These are phyloP conservation scores for Eretmocerus hayati DNA, from an alignment of 2,888 invertebrate species.

Conservation along the genomic window DNA sequence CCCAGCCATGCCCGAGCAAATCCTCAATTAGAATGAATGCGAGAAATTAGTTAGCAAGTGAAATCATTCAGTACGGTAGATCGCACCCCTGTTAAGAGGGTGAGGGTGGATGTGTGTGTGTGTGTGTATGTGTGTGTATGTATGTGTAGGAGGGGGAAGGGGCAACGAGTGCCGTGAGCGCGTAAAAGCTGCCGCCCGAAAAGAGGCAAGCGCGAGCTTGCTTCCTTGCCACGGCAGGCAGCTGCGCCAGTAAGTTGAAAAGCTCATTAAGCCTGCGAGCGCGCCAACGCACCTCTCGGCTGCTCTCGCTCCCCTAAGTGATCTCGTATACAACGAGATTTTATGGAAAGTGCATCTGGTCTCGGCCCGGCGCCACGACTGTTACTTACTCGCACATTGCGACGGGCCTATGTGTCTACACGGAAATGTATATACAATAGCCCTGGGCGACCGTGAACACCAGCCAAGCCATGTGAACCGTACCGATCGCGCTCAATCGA, in stretches of 20 bases:
- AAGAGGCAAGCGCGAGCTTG: too few species aligned
- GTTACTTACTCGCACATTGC: neutral
- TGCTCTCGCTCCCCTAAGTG: conserved; percentile 36
- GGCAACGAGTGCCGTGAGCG: too few species aligned
- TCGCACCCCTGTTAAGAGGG: too few species aligned
- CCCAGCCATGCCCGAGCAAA: neutral
- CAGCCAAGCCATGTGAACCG: too few species aligned
- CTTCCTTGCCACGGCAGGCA: conserved; percentile 12
- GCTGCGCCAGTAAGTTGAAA: conserved; percentile 28
- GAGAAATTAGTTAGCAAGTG: conserved; percentile 5
- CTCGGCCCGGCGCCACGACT: conserved; percentile 20
- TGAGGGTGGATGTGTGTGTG: too few species aligned
- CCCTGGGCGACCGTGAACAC: too few species aligned
- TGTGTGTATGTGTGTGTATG: too few species aligned
- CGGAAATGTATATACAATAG: too few species aligned
- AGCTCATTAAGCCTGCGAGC: conserved; percentile 37
- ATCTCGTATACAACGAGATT: conserved; percentile 45
- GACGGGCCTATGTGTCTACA: too few species aligned
- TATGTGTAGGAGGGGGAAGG: too few species aligned
- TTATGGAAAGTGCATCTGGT: conserved; percentile 46
- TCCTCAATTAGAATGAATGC: conserved; percentile 12
- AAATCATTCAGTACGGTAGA: conserved; percentile 1
- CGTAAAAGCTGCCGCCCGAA: too few species aligned
- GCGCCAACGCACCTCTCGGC: conserved; percentile 7
- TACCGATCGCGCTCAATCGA: neutral